Base-by-base conservation (phyloP, 2,113 vertebrate species). In the Centropristis striata region DNA sequence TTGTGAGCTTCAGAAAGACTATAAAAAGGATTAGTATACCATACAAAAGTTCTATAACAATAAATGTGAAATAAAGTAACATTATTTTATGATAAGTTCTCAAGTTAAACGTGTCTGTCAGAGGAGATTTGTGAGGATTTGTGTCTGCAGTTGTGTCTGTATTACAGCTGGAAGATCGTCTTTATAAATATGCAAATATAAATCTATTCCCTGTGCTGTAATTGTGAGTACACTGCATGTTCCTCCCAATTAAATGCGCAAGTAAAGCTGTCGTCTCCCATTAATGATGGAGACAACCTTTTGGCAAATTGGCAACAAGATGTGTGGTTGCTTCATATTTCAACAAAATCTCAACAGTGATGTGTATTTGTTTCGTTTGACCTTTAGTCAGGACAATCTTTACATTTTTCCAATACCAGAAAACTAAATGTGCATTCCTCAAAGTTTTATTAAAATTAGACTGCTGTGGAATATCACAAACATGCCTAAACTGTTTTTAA, bases 181-280 rank as follows among this genome's bases (percentile, higher is more conserved):
- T 76, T 79, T 60, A 71, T 80, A 28, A 67, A 85, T 86, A 85
- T 77, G 80, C 44, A 65, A 75, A 84, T 55, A 55, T 36, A 32
- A 37, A 49, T 64, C 20, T 71, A 65, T 79, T 79, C 78, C 70
- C 65, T 11, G 1, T 32, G 68, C 61, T 59, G 63, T 74, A 61
- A 83, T 49, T 78, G 72, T 80, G 68, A 80, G 47, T 11, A 25
- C 65, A 12, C 59, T 14, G 50, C 66, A 44, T 67, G 63, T 77
- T 85, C 53, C 39, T 77, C 59, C 46, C 71, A 73, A 75, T 80
- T 82, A 75, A 73, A 76, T 51, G 37, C 66, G 55, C 46, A 71
- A 84, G 54, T 59, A 49, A 71, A 75, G 41, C 83, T 57, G 78
- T 58, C 42, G 10, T 54, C 28, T 18, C 10, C 18, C 39, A 64